A percentile compares a stretch with the other conserved stretches of the same genome.
Conservation (phyloP, 2,797 vertebrate species). For the Spinibarbus caldwelli region DNA sequence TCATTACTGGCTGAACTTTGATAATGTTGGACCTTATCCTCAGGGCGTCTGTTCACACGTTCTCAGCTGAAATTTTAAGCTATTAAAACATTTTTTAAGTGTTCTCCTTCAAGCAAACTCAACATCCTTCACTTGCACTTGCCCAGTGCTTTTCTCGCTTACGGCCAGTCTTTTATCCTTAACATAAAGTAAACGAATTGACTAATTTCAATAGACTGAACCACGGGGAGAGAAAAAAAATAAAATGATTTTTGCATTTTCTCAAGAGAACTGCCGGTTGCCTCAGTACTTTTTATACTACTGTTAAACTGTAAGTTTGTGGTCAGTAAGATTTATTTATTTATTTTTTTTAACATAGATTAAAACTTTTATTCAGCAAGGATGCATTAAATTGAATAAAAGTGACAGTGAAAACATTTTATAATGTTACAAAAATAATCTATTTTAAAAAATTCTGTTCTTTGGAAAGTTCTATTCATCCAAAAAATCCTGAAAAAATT, state of each 20-base stretch:
- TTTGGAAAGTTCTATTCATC: not conserved
- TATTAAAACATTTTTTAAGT: slow-evolving; percentile 9
- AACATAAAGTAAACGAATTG: not conserved
- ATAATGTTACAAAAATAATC: too few relatives aligned
- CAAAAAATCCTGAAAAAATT: not conserved
- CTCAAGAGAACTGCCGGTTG: not conserved
- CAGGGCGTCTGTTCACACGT: not conserved
- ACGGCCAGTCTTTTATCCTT: not conserved
- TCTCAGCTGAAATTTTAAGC: not conserved
- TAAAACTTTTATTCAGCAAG: not conserved
- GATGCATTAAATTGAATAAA: too few relatives aligned
- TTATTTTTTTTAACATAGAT: not conserved
- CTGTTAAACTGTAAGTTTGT: not conserved
- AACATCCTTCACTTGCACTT: slow-evolving; percentile 5
- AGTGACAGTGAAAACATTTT: too few relatives aligned
- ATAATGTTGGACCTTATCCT: slow-evolving; percentile 6
- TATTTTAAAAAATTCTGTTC: not conserved
- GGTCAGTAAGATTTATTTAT: not conserved
- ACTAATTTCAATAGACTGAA: not conserved
- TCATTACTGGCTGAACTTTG: slow-evolving; percentile 16
- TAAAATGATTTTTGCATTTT: not conserved
- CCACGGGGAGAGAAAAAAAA: not conserved
- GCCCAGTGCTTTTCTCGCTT: not conserved
- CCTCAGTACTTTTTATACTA: not conserved
- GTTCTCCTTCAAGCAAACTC: slow-evolving; percentile 12